These are phyloP conservation scores for Anodontia alba DNA, from an alignment of 2,888 invertebrate species.

Conservation along the genomic window DNA sequence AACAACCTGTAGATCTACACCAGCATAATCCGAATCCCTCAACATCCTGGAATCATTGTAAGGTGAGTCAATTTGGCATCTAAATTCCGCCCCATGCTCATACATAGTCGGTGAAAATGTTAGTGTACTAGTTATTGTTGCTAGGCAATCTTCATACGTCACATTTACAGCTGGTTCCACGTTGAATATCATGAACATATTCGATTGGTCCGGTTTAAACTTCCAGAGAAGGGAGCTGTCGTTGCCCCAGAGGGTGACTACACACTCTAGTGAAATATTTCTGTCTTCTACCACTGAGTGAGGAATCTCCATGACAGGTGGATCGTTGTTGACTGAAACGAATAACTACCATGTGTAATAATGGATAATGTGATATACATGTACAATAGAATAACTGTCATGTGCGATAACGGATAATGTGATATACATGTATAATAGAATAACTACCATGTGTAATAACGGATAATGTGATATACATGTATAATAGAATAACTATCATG, in stretches of 20 bases:
- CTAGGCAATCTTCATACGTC: constrained; percentile 45
- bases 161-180: constrained; percentile 48
- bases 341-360: too few species aligned
- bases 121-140: constrained; percentile 54
- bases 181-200: constrained; percentile 57
- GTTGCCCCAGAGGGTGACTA: constrained; percentile 52
- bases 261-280: constrained; percentile 51
- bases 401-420: not conserved
- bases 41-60: not conserved
- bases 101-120: constrained; percentile 58
- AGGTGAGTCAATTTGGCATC: constrained; percentile 45
- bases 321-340: constrained; percentile 57
- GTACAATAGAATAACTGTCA: too few species aligned
- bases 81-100: constrained; percentile 65
- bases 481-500: too few species aligned
- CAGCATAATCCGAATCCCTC: not conserved
- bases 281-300: constrained; percentile 59
- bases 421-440: too few species aligned
- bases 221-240: constrained; percentile 58
- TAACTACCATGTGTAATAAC: too few species aligned
- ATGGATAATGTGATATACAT: too few species aligned
- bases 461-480: too few species aligned
- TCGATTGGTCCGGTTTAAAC: constrained; percentile 43
- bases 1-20: constrained; percentile 21
- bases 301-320: constrained; percentile 56